These are phyloP conservation scores for Catalaphyllia jardinei DNA, from an alignment of 64 coral and sea anemone species.

Conservation along the genomic window DNA sequence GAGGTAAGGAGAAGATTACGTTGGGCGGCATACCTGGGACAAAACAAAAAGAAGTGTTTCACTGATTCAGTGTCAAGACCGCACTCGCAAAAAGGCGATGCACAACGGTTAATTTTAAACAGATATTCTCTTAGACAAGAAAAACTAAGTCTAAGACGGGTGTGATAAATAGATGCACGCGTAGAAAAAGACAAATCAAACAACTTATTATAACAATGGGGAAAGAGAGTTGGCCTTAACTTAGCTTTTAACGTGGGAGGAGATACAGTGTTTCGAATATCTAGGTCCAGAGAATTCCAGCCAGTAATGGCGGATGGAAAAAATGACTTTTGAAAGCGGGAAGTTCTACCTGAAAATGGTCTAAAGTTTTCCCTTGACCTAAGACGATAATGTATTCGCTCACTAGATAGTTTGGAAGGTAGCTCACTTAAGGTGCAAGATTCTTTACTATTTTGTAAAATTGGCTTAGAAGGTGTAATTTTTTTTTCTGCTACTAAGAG, in stretches of 20 bases:
- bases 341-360: background rate
- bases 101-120: no score
- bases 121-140: no score
- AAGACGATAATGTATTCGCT: slow-evolving; percentile 8
- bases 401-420: slow-evolving; percentile 6
- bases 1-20: no score
- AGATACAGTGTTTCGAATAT: slow-evolving; percentile 18
- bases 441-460: background rate
- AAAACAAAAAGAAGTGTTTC: no score
- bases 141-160: no score
- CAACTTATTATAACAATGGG: background rate
- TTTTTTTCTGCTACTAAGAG: background rate
- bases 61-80: no score
- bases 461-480: no score
- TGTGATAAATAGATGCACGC: no score
- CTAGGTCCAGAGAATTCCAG: slow-evolving; percentile 31
- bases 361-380: slow-evolving; percentile 6
- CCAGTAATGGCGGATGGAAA: slow-evolving; percentile 15
- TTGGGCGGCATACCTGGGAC: no score
- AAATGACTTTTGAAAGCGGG: slow-evolving; percentile 6
- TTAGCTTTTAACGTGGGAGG: slow-evolving; percentile 20
- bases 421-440: background rate
- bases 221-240: background rate
- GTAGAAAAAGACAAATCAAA: background rate
- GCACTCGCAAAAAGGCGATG: no score